Base-by-base conservation (phyloP, 2,113 vertebrate genomes). In the Sisor rabdophorus region DNA sequence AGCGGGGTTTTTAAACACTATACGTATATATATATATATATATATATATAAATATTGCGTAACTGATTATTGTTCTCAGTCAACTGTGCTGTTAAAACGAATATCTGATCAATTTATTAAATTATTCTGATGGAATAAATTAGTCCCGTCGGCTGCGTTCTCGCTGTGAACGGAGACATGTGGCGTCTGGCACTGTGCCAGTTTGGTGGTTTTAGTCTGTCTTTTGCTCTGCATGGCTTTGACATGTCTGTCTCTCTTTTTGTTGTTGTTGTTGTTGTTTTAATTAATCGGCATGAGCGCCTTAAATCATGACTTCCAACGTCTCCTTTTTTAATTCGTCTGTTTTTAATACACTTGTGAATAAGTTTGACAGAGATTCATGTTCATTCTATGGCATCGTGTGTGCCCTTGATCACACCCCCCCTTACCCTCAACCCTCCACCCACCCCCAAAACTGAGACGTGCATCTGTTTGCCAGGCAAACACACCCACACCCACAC, bases 301-400 rank as follows among this genome's bases (percentile, higher is more conserved):
- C 63, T 40, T 40, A 47, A 19, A 54, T 26, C 50, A 44, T 68
- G 65, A 58, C 47, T 67, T 19, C 40, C 26, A 36, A 36, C 32
- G 50, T 30, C 58, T 74, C 24, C 56, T 30, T 56, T 65, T 44
- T 54, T 76, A 15, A n/a, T 61, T 53, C 19, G 22, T 15, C 71
- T 64, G 28, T 52, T 77, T 77, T 70, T 61, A 61, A 70, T 61
- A 30, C 26, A 32, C 65, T 70, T 47, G 40, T 77, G 74, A 78
- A 72, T 28, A 55, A 71, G 48, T 71, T 61, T 71, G 63, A 73
- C 79, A 77, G 74, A 64, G 74, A 80, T 76, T 71, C 74, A 71
- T 71, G 79, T 76, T 79, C 71, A 68, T 56, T 70, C 67, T 61
- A 52, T 58, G 53, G 68, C 60, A 65, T 60, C 24, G 19, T 40